Conservation (phyloP, 2,113 vertebrate species). For the Percopsis transmontana region DNA sequence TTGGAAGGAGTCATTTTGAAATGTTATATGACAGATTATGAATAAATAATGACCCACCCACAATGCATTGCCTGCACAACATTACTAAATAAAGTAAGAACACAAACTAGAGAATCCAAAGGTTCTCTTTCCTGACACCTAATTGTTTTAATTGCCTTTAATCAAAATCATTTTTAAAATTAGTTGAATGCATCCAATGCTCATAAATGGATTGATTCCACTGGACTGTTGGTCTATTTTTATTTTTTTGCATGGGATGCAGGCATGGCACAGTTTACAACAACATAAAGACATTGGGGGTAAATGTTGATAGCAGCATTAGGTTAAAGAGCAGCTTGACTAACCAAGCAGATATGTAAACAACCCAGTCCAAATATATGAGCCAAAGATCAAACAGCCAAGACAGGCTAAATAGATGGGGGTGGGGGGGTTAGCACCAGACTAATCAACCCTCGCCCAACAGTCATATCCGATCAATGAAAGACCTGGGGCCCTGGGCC, state of each 20-base stretch:
- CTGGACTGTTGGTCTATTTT: background rate
- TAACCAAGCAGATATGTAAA: conserved; percentile 51
- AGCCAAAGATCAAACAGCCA: conserved; percentile 66
- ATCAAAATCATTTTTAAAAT: too few species aligned
- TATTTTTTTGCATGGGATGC: background rate
- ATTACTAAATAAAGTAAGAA: background rate
- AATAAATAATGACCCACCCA: background rate
- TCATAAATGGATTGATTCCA: too few species aligned
- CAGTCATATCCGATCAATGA: conserved; percentile 79
- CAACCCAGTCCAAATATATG: conserved; percentile 54
- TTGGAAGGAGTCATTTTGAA: background rate
- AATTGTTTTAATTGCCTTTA: too few species aligned
- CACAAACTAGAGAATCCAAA: background rate
- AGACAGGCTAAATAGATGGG: conserved; percentile 65
- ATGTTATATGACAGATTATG: background rate
- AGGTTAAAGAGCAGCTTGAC: conserved; percentile 25
- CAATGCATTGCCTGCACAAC: background rate
- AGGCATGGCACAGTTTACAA: background rate
- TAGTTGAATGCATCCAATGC: too few species aligned
- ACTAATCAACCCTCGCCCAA: conserved; percentile 73
- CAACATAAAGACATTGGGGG: background rate
- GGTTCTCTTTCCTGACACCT: too few species aligned
- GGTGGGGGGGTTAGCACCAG: conserved; percentile 65
- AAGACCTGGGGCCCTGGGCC: conserved; percentile 79
- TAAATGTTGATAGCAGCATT: conserved; percentile 6